A percentile compares a stretch with the other conserved stretches of the same genome.
Conservation (phyloP, 2,797 vertebrate genomes). For the Notamacropus eugenii region DNA sequence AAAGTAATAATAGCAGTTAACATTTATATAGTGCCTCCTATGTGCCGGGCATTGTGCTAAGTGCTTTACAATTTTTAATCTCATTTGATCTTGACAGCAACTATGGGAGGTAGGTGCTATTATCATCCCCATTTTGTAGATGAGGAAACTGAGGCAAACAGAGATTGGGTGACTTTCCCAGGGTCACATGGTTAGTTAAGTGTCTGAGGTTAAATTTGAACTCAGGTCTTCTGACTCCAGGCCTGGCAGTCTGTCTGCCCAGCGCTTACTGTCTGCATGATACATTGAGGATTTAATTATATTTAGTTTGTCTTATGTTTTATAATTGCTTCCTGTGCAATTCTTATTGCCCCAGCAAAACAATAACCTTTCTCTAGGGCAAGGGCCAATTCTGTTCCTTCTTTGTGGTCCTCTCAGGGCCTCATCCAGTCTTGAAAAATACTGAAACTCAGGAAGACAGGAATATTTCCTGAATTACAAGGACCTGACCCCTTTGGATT, state of each 20-base stretch:
- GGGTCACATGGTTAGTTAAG: not conserved
- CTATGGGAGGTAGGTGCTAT: not conserved
- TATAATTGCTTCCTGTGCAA: not conserved
- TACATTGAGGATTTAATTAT: not conserved
- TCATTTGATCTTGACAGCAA: not conserved
- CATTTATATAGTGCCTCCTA: not conserved
- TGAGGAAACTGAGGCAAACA: not conserved
- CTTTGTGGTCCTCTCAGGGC: not conserved
- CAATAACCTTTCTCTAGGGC: not conserved
- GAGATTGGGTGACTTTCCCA: not conserved
- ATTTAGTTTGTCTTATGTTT: not conserved
- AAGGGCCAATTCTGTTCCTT: not conserved
- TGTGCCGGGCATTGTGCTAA: not conserved
- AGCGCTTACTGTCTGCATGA: not conserved
- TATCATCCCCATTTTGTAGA: not conserved
- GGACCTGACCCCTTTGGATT: not conserved
- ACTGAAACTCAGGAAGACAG: not conserved
- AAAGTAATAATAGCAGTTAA: not conserved
- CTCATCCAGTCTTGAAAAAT: not conserved
- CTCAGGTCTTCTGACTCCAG: not conserved
- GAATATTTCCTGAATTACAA: not conserved
- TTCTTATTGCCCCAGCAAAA: not conserved
- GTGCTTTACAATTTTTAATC: not conserved
- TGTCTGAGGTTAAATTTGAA: not conserved
- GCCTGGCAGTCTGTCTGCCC: not conserved